Percentiles rank a stretch among this genome's conserved stretches.
These are phyloP conservation scores for Ennomos quercinarius DNA, from an alignment of 2,888 invertebrate species.

Conservation along the genomic window DNA sequence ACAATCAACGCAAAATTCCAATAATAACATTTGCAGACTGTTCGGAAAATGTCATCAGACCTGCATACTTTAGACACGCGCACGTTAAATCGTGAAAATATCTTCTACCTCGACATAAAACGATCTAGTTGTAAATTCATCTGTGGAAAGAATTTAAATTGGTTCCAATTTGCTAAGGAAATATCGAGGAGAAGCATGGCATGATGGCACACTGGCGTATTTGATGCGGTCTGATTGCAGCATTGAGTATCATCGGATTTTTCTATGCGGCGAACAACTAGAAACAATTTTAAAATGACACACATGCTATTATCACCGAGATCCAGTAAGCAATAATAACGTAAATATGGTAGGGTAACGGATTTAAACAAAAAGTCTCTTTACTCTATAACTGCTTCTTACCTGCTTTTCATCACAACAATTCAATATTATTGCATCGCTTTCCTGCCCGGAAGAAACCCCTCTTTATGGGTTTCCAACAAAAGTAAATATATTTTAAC, in stretches of 20 bases:
- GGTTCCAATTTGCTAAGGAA: constrained; percentile 13
- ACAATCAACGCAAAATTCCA: too few species aligned
- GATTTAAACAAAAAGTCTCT: too few species aligned
- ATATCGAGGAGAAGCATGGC: constrained; percentile 9
- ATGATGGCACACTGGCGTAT: constrained; percentile 1
- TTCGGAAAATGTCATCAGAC: not conserved
- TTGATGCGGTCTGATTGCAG: constrained; percentile 19
- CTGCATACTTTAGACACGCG: not conserved
- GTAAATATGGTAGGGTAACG: too few species aligned
- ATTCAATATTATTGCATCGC: constrained; percentile 2
- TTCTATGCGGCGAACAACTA: not conserved
- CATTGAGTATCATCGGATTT: not conserved
- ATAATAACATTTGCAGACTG: too few species aligned
- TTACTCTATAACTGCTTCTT: too few species aligned
- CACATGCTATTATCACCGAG: too few species aligned
- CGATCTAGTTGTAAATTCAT: constrained; percentile 14
- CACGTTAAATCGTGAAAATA: not conserved
- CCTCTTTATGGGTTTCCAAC: not conserved
- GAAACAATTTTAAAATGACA: too few species aligned
- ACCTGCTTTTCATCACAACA: not conserved
- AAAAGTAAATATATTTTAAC: constrained; percentile 8
- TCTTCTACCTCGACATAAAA: constrained; percentile 1
- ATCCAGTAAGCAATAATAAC: too few species aligned
- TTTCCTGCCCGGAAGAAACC: not conserved
- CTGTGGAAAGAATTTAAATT: constrained; percentile 25